Base-by-base conservation (phyloP, 2,888 invertebrate species). In the Melanophora roralis region DNA sequence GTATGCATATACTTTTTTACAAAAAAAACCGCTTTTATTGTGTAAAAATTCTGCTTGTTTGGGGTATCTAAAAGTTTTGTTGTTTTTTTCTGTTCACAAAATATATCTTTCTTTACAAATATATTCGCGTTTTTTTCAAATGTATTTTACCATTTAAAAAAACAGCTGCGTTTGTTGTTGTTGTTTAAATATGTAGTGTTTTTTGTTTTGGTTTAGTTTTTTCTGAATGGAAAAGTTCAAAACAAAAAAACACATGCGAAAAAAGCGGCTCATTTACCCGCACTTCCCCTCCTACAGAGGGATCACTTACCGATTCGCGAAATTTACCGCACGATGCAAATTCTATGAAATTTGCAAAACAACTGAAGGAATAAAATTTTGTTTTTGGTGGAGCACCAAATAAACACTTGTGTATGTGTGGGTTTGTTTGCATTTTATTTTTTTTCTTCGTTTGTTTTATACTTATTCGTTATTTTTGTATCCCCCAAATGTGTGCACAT, bases 171-270 rank as follows among this genome's bases (percentile, higher is more conserved):
- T 75, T 75, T 67, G 32, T 65, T 65, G 38, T 59, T 60, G 72
- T 62, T 45, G 45, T 45, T 8, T 3, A 9, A 62, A 60, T 74
- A 34, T 75, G 55, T 75, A 69, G 57, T 69, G 68, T 80, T 80
- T 80, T 80, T 80, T 80, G 80, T 80, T 80, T 80, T 80, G 80
- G 80, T 80, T 80, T 76, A 57, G 68, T 80, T 80, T 80, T 80
- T 80, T 80, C 80, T 80, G 76, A 76, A 80, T 80, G 80, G 80
- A 76, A 76, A 80, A 80, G 80, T 80, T 80, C 80, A 76, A 76
- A 80, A 80, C 80, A 80, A 80, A 80, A 80, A 80, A 80, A 64
- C 72, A 68, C 62, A 76, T 80, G 75, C 72, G 76, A 76, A 73
- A 79, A 79, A 80, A 76, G 80, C 80, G 80, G 65, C 76, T 67